Conservation (phyloP, 2,113 vertebrate genomes). For the Passerina amoena region DNA sequence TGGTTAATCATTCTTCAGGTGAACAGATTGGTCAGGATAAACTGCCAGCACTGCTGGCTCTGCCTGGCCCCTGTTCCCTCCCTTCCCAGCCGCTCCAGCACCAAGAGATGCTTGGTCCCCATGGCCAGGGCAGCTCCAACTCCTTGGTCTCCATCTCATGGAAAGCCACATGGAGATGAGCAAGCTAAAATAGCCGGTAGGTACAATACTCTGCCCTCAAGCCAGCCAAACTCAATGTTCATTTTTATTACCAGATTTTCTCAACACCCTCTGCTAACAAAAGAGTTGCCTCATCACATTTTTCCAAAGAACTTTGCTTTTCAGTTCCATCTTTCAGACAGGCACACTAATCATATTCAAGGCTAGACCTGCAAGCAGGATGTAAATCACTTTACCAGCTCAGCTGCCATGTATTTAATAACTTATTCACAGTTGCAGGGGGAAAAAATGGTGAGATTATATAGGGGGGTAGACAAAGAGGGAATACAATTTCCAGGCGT, state of each 20-base stretch:
- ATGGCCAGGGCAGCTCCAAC: neutral
- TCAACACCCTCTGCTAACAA: neutral
- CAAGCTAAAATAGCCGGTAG: neutral
- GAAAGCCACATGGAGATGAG: fast-evolving
- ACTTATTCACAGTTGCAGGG: conserved; percentile 1
- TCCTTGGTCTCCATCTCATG: fast-evolving
- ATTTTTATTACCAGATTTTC: neutral
- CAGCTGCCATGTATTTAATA: conserved; percentile 13
- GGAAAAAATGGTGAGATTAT: neutral
- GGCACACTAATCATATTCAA: conserved; percentile 2
- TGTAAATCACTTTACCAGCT: conserved; percentile 31
- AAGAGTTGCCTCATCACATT: neutral
- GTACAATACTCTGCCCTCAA: neutral
- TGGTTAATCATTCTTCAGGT: neutral
- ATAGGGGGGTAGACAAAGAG: neutral
- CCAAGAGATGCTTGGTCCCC: neutral
- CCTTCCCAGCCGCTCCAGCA: neutral
- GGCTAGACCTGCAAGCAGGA: neutral
- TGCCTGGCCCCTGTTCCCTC: neutral
- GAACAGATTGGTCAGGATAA: neutral
- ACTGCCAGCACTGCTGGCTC: neutral
- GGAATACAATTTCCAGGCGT: neutral
- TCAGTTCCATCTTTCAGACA: conserved; percentile 11
- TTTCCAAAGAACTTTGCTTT: neutral
- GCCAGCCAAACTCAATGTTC: neutral